Base-by-base conservation (phyloP, 2,797 vertebrate species). In the Hyperoplus lanceolatus region DNA sequence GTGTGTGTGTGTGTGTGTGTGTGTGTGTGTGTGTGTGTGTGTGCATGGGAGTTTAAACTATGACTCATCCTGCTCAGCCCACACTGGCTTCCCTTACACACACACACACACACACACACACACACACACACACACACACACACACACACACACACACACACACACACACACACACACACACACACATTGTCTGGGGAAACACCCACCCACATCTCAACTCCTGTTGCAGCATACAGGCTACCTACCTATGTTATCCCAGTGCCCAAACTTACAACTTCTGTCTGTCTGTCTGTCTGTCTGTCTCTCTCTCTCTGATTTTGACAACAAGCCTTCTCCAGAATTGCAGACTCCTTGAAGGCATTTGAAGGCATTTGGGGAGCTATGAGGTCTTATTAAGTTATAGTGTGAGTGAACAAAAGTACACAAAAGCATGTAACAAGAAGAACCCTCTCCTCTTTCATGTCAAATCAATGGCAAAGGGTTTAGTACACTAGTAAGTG, bases 61-160 rank as follows among this genome's bases (percentile, higher is more conserved):
- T 93, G 92, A 93, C 67, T 93, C 92, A 93, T 90, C 84, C 82
- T 74, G 85, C 85, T 89, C 62, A 46, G 62, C 81, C 83, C 73
- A 66, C 71, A 80, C 85, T 46, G 91, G 92, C 82, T 89, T 83
- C 90, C 91, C 92, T 93, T 90, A 86, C 86, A 83, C 80, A 79
- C 81, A 29, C 29, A 29, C 29, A 29, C 21, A 21, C 21, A 21
- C 29, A 29, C 29, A 29, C 29, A 29, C 29, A 29, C 29, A 29
- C 29, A 29, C 29, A 29, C 29, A 29, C 29, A 29, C 80, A 79
- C 81, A 29, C 29, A 29, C 29, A 29, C 21, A 21, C 21, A 21
- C 29, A 29, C 91, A 86, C 86, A 83, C 80, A 79, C 81, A 29
- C 29, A 29, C 29, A 29, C 21, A 21, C 21, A 21, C 29, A 29